A percentile compares a stretch with the other conserved stretches of the same genome.
phyloP scores from a whole-genome alignment of 1,140 invertebrate genomes.

The Drosophila bifasciata region DNA sequence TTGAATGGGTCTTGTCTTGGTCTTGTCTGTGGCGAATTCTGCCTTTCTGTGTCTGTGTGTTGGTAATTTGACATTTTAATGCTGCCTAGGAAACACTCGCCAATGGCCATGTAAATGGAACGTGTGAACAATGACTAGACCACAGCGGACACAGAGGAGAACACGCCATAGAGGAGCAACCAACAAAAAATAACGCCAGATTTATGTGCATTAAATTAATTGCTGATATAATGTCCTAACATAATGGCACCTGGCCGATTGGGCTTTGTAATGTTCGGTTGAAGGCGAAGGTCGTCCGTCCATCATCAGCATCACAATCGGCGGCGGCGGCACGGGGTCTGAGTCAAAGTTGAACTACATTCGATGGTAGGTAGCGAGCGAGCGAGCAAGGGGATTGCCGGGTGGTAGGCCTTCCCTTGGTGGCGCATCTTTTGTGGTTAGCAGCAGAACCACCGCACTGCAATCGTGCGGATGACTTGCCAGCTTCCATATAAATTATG shows the following conservation, averaged over 20 bases:
- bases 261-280: conserved; percentile 73
- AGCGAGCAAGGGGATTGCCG: background rate
- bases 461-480: conserved; percentile 43
- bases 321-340: conserved; percentile 37
- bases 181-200: conserved; percentile 20
- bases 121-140: conserved; percentile 71
- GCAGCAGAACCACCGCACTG: conserved; percentile 31
- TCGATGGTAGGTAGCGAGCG: conserved; percentile 22
- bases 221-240: conserved; percentile 45
- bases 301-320: conserved; percentile 51
- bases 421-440: conserved; percentile 56
- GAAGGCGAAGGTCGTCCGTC: conserved; percentile 67
- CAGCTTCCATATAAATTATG: conserved; percentile 37
- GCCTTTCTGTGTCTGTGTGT: conserved; percentile 32
- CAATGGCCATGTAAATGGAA: conserved; percentile 76
- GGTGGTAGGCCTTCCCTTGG: conserved; percentile 43
- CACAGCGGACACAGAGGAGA: conserved; percentile 30
- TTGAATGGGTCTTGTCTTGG: conserved; percentile 57
- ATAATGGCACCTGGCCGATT: conserved; percentile 43
- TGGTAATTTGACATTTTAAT: conserved; percentile 73
- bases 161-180: conserved; percentile 16
- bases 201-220: conserved; percentile 62
- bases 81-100: conserved; percentile 68
- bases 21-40: conserved; percentile 14
- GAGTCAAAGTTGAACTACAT: conserved; percentile 63